Evolutionary conservation across 2,797 vertebrate genomes (phyloP), one percentile per base, ranked within the genome.

Genomic region (Pogoniulus pusillus): DNA sequence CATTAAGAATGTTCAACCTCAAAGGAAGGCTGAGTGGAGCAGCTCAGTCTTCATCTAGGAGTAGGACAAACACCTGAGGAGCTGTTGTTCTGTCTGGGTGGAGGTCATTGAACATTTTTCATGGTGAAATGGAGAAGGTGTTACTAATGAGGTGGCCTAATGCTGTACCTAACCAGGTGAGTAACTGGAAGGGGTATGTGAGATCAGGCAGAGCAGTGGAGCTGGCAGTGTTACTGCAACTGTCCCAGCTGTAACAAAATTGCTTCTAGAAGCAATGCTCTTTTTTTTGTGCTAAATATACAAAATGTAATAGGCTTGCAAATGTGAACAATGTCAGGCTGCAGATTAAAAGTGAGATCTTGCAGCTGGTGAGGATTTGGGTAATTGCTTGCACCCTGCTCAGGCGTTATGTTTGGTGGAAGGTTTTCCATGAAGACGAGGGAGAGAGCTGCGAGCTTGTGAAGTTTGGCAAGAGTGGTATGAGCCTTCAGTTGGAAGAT

Each of bases 331-430:
- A 3, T 74, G 71, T 70, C 68, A 74, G 86, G 32, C 35, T 73
- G 64, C 81, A 76, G 78, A 83, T 91, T 87, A 41, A 87, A 85
- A 85, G 39, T 83, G 90, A 64, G 59, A 59, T 82, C 30, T 72
- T 81, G 59, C 59, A 87, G 30, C 59, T 92, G 85, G 58, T 71
- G 24, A 66, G 53, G 51, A 68, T 93, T 90, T 95, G 70, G 37
- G 51, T 89, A 65, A 76, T 75, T 91, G 87, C 60, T 53, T 90
- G 77, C 27, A 70, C 77, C 64, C 83, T 70, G 51, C 39, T 47
- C 32, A 14, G 30, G 81, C 66, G 58, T 59, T 66, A 24, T 73
- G 73, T 81, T 68, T 60, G 85, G 32, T 62, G 19, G 17, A 66
- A 37, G 4, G 27, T 41, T 76, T 55, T 81, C 49, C 22, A 30